These are phyloP conservation scores for Agapornis canus DNA, from an alignment of 2,797 vertebrate species.

Conservation along the genomic window DNA sequence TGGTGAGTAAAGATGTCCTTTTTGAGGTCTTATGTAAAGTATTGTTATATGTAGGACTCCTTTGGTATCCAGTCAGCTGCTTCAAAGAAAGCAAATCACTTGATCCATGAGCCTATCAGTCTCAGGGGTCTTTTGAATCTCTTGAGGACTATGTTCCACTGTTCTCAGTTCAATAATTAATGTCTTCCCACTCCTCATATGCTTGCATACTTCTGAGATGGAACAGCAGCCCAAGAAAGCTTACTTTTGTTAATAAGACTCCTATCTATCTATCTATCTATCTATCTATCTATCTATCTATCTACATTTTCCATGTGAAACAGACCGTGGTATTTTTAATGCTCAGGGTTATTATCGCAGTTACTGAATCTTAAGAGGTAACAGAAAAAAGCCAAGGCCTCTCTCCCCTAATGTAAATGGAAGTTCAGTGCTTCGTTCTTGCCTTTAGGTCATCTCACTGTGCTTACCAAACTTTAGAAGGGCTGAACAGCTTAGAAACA, in stretches of 20 bases:
- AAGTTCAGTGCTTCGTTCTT: not conserved
- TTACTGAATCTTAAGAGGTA: not conserved
- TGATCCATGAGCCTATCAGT: not conserved
- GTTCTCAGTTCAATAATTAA: conserved; percentile 47
- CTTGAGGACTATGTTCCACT: not conserved
- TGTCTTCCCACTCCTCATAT: not conserved
- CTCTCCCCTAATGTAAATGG: not conserved
- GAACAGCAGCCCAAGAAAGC: not conserved
- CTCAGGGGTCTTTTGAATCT: conserved; percentile 31
- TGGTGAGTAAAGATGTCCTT: not conserved
- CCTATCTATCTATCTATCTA: too few species aligned
- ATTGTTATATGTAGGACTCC: not conserved
- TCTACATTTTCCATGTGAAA: not conserved
- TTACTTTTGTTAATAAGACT: not conserved
- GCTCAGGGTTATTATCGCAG: not conserved
- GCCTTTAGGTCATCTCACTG: not conserved
- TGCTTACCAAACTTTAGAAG: not conserved
- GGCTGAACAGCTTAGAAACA: not conserved
- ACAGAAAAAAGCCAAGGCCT: not conserved
- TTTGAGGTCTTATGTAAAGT: conserved; percentile 20
- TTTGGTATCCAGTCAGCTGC: not conserved
- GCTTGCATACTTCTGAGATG: not conserved
- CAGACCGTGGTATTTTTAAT: not conserved
- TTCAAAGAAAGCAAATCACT: conserved; percentile 4
- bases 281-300: too few species aligned